Conservation (phyloP, 2,888 invertebrate species). For the Serripes groenlandicus region DNA sequence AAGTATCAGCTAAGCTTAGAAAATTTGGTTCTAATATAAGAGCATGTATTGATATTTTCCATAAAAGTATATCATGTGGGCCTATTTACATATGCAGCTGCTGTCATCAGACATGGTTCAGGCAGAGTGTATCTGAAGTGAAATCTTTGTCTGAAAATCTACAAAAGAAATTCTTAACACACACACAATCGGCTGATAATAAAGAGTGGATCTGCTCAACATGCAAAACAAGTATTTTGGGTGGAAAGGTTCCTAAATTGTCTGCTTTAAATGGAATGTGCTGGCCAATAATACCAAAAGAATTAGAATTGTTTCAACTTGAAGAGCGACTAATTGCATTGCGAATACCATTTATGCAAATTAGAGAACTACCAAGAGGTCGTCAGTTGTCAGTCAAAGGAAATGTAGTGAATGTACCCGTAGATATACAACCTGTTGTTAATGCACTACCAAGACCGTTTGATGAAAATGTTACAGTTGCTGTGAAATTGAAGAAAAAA, state of each 20-base stretch:
- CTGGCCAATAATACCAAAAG: conserved; percentile 17
- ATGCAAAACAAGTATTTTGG: conserved; percentile 16
- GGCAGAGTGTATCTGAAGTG: neutral
- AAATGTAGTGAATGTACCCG: conserved; percentile 64
- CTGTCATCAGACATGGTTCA: neutral
- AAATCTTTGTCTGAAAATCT: neutral
- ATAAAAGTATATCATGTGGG: neutral
- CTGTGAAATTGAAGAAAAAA: conserved; percentile 60
- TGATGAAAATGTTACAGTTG: conserved; percentile 55
- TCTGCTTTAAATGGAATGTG: conserved; percentile 19
- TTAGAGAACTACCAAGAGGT: conserved; percentile 41
- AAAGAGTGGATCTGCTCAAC: conserved; percentile 23
- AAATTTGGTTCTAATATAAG: neutral
- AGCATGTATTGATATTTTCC: neutral
- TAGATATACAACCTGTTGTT: conserved; percentile 57
- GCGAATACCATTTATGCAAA: conserved; percentile 42
- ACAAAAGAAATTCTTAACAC: conserved; percentile 8
- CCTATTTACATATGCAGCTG: neutral
- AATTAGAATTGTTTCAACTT: conserved; percentile 3
- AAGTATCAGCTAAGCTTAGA: neutral
- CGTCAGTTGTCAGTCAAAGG: conserved; percentile 59
- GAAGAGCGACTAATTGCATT: conserved; percentile 23
- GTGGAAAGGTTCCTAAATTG: conserved; percentile 11
- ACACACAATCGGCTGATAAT: conserved; percentile 5
- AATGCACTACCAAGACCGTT: conserved; percentile 34